Percentiles rank a stretch among this genome's conserved stretches.
phyloP scores from a whole-genome alignment of 2,113 vertebrate species.

The Indicator maculatus region DNA sequence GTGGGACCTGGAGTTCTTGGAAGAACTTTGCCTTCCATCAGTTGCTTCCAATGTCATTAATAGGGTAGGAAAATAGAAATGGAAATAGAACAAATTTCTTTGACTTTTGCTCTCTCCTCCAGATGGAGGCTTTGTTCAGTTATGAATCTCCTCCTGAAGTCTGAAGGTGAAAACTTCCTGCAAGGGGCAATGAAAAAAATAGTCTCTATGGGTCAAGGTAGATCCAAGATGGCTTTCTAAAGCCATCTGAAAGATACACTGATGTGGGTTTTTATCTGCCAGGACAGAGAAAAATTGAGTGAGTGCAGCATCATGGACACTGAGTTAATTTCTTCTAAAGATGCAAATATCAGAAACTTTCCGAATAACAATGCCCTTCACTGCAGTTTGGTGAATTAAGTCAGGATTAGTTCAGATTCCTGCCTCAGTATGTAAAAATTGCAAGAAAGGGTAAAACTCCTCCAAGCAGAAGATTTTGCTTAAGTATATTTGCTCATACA shows the following conservation, averaged over 20 bases:
- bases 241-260: neutral
- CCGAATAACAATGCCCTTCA: neutral
- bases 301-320: neutral
- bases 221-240: neutral
- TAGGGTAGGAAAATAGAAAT: neutral
- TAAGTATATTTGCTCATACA: neutral
- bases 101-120: neutral
- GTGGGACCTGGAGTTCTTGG: neutral
- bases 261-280: neutral
- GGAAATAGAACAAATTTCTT: neutral
- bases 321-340: neutral
- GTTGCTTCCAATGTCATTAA: neutral
- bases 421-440: neutral
- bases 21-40: neutral
- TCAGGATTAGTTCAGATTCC: neutral
- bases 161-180: neutral
- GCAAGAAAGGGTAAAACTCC: neutral
- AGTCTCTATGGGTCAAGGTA: neutral
- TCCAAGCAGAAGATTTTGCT: neutral
- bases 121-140: slow-evolving; percentile 3
- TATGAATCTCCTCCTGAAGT: neutral
- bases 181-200: neutral
- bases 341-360: neutral
- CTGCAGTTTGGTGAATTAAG: neutral
- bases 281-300: neutral